Conservation (phyloP, 2,113 vertebrate species). For the Psophia crepitans region DNA sequence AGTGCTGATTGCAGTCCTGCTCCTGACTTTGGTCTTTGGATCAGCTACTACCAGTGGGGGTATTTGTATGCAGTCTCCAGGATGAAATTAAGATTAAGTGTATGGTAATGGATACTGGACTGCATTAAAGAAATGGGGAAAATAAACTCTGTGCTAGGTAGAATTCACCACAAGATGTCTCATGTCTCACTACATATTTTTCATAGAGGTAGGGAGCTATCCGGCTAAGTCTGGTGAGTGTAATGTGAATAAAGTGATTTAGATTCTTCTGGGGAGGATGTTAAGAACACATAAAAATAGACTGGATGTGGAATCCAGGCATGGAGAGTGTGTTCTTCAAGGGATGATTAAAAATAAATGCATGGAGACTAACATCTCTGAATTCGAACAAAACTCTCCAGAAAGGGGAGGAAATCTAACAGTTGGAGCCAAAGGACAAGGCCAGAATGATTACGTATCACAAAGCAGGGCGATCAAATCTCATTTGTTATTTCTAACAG, state of each 20-base stretch:
- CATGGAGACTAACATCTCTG: not conserved
- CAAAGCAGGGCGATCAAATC: not conserved
- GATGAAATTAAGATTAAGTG: not conserved
- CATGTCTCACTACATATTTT: not conserved
- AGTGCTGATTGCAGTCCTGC: not conserved
- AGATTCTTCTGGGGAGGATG: not conserved
- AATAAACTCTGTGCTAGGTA: not conserved
- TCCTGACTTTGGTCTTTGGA: not conserved
- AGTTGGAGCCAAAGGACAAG: not conserved
- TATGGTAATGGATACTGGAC: not conserved
- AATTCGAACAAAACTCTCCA: not conserved
- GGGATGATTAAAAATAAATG: conserved; percentile 19
- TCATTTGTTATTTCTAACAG: not conserved
- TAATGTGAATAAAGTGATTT: not conserved
- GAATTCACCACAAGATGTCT: conserved; percentile 63
- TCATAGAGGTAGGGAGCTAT: not conserved
- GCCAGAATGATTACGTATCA: not conserved
- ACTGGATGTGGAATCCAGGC: not conserved
- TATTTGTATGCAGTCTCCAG: not conserved
- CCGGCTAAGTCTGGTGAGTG: not conserved
- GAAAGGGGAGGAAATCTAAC: not conserved
- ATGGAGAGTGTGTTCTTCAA: not conserved
- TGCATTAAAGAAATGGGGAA: not conserved
- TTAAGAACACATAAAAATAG: conserved; percentile 40
- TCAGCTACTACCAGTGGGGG: not conserved